phyloP scores from a whole-genome alignment of 2,888 invertebrate species.

The Mesorhabditis sp. region DNA sequence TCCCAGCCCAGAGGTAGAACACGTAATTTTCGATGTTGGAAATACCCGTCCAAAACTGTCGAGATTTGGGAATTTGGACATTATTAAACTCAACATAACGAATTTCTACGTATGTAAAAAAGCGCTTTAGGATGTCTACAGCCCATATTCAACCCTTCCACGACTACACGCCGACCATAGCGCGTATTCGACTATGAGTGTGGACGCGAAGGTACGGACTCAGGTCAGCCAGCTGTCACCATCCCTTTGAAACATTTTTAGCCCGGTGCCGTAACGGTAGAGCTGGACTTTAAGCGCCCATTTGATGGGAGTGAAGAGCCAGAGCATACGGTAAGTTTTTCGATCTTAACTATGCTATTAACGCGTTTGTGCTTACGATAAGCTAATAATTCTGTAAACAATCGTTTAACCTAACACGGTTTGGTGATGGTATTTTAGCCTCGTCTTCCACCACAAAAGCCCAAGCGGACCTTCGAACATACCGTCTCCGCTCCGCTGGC shows the following conservation, averaged over 20 bases:
- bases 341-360: too few relatives aligned
- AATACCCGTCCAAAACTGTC: too few relatives aligned
- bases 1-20: too few relatives aligned
- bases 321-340: too few relatives aligned
- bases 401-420: neutral
- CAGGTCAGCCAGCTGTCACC: neutral
- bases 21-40: too few relatives aligned
- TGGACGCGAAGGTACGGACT: neutral
- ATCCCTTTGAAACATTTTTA: neutral
- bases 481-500: neutral
- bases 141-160: neutral
- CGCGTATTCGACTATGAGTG: neutral
- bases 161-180: slow-evolving; percentile 5
- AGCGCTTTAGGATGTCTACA: slow-evolving; percentile 1
- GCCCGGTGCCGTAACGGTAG: neutral
- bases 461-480: neutral
- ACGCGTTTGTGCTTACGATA: neutral
- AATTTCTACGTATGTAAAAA: neutral
- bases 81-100: too few relatives aligned
- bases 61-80: too few relatives aligned
- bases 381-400: neutral
- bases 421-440: neutral
- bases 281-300: slow-evolving; percentile 4
- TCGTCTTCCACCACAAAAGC: slow-evolving; percentile 1
- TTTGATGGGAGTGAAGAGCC: neutral